Conservation (phyloP, 2,113 vertebrate species). For the Okapia johnstoni region DNA sequence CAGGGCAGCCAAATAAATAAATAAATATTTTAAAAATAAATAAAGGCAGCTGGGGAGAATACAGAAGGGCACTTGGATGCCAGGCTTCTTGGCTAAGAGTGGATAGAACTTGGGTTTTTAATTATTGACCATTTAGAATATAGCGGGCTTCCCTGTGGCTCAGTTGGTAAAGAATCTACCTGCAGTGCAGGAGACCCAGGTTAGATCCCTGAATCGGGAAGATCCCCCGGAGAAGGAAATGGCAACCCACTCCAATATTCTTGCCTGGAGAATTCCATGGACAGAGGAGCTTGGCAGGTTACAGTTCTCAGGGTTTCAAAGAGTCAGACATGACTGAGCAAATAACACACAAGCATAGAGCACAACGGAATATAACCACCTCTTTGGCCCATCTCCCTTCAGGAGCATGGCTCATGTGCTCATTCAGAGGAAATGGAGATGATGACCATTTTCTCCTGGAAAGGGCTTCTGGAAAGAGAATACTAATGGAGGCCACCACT, state of each 20-base stretch:
- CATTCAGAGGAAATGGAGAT: background rate
- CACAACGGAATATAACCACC: fast-evolving
- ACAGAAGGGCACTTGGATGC: background rate
- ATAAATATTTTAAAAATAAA: background rate
- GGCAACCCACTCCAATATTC: background rate
- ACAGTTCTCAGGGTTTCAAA: background rate
- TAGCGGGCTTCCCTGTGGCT: background rate
- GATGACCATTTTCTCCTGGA: background rate
- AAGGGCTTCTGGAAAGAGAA: background rate
- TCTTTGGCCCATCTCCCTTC: background rate
- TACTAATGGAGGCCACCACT: background rate
- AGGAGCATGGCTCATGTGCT: background rate
- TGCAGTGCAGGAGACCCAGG: background rate
- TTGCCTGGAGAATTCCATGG: background rate
- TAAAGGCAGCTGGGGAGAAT: background rate
- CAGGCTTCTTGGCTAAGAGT: background rate
- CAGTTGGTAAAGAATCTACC: background rate
- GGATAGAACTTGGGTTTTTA: background rate
- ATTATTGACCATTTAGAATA: background rate
- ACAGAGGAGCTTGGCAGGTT: background rate
- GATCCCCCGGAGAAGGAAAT: background rate
- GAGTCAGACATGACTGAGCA: background rate
- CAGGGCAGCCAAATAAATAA: background rate
- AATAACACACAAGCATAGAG: background rate
- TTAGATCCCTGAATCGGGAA: background rate